Percentiles rank a stretch among this genome's conserved stretches.
phyloP scores from a whole-genome alignment of 37 sponge, comb jelly and placozoan genomes.

The Sycon ciliatum region DNA sequence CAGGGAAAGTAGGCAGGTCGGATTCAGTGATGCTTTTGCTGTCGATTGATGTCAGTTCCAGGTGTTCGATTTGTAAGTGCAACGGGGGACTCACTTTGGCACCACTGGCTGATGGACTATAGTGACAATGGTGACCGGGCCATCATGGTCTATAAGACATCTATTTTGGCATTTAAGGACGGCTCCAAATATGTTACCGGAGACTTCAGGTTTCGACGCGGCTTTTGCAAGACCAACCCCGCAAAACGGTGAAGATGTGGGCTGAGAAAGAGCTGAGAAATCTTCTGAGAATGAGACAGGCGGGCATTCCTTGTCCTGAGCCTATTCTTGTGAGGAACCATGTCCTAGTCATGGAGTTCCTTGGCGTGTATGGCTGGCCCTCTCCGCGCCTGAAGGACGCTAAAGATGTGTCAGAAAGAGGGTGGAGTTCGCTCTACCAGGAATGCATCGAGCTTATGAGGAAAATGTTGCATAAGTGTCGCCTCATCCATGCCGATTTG shows the following conservation, averaged over 20 bases:
- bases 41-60: no score
- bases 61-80: no score
- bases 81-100: no score
- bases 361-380: no score
- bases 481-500: conserved; percentile 92
- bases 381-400: conserved; percentile 82
- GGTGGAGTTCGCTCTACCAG: conserved; percentile 76
- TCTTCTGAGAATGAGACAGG: no score
- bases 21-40: no score
- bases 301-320: no score
- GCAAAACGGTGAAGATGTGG: conserved; percentile 95
- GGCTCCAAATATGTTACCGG: conserved; percentile 93
- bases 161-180: conserved; percentile 95
- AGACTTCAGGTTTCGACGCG: conserved; percentile 90
- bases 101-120: no score
- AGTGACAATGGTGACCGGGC: no score
- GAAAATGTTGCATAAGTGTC: conserved; percentile 59
- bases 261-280: conserved; percentile 99
- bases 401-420: conserved; percentile 49
- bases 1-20: no score
- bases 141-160: conserved; percentile 96
- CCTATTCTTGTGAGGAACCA: no score
- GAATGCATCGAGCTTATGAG: conserved; percentile 79
- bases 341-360: no score
- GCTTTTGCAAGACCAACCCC: conserved; percentile 84